These are phyloP conservation scores for Herminia tarsipennalis DNA, from an alignment of 2,888 invertebrate species.

Conservation along the genomic window DNA sequence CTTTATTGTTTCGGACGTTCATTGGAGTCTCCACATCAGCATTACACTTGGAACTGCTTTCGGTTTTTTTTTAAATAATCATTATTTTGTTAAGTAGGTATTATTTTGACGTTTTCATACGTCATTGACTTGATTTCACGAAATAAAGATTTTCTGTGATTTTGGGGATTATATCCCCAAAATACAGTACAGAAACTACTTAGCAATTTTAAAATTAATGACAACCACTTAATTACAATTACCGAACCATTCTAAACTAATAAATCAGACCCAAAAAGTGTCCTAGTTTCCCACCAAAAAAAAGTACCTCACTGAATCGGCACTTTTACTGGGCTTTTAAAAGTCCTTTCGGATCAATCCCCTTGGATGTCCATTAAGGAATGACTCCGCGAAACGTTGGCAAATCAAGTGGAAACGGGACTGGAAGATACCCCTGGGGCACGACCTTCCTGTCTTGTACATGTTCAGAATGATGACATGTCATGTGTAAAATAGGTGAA, in stretches of 20 bases:
- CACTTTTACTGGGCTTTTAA: conserved; percentile 26
- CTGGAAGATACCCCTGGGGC: conserved; percentile 21
- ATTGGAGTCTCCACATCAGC: no score
- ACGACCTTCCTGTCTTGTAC: conserved; percentile 13
- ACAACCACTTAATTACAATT: no score
- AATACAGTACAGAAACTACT: no score
- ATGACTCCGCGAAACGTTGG: conserved; percentile 46
- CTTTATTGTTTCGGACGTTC: no score
- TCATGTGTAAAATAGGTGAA: conserved; percentile 9
- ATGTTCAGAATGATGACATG: conserved; percentile 9
- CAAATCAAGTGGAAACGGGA: conserved; percentile 55
- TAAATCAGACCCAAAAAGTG: conserved; percentile 19
- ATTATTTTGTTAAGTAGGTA: no score
- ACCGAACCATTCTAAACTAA: not conserved
- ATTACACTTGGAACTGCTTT: no score
- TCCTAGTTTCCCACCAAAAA: conserved; percentile 26
- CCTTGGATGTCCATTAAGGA: conserved; percentile 47
- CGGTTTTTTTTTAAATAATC: no score
- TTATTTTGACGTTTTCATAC: no score
- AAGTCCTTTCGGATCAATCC: conserved; percentile 36
- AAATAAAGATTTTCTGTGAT: no score
- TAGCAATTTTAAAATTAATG: no score
- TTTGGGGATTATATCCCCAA: no score
- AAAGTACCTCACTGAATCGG: conserved; percentile 24
- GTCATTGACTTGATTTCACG: no score